phyloP scores from a whole-genome alignment of 1,140 invertebrate genomes.

The Myzus persicae region DNA sequence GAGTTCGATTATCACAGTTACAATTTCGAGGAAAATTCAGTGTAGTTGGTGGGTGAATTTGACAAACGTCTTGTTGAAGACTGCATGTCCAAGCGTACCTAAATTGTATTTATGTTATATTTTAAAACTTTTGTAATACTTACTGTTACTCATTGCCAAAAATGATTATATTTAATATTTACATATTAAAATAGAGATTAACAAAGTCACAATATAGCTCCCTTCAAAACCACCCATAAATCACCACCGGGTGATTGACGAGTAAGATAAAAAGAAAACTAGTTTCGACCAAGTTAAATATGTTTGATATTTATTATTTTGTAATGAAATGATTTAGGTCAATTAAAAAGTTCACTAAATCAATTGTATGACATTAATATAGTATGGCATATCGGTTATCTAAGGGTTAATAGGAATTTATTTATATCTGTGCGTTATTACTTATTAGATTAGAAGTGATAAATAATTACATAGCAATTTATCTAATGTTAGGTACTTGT shows the following conservation, averaged over 20 bases:
- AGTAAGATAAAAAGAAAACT: background rate
- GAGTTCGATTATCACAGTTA: too few species aligned
- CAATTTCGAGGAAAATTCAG: too few species aligned
- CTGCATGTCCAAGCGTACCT: background rate
- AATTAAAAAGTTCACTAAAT: background rate
- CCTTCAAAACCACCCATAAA: background rate
- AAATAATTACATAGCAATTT: slow-evolving; percentile 22
- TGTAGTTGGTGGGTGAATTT: too few species aligned
- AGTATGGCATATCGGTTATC: background rate
- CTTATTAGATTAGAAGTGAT: background rate
- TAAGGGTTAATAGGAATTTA: background rate
- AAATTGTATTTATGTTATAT: background rate
- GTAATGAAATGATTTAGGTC: background rate
- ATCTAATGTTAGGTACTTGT: background rate
- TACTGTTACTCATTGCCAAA: background rate
- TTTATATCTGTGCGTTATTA: background rate
- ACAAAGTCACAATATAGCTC: background rate
- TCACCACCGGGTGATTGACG: background rate
- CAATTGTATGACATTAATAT: background rate
- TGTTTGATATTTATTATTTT: too few species aligned
- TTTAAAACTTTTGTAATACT: background rate
- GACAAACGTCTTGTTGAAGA: background rate
- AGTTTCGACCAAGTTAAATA: background rate
- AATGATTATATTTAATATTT: background rate
- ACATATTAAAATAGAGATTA: background rate